These are phyloP conservation scores for Morus bassanus DNA, from an alignment of 2,797 vertebrate genomes.

Conservation along the genomic window DNA sequence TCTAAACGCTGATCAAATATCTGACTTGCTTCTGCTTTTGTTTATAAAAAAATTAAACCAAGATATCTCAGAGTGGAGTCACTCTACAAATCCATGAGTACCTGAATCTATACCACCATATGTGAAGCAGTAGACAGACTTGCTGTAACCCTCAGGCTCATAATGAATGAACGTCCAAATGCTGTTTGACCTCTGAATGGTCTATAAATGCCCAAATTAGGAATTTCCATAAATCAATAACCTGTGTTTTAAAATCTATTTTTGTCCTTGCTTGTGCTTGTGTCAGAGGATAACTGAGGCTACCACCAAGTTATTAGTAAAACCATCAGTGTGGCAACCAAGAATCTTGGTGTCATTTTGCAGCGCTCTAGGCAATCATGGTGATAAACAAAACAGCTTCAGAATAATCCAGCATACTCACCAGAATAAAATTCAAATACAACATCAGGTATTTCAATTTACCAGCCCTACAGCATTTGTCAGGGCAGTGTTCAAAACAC, in stretches of 20 bases:
- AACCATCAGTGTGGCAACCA: not conserved
- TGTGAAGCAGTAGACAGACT: accelerated
- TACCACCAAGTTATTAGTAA: not conserved
- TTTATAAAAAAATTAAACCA: not conserved
- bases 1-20: not conserved
- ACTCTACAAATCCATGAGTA: not conserved
- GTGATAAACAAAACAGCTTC: not conserved
- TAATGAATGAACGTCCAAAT: not conserved
- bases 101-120: not conserved
- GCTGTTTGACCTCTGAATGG: not conserved
- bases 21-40: not conserved
- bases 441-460: not conserved
- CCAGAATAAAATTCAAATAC: not conserved
- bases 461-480: conserved; percentile 24
- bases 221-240: not conserved
- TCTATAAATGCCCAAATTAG: not conserved
- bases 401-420: not conserved
- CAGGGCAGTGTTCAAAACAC: not conserved
- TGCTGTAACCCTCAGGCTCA: not conserved
- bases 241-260: not conserved
- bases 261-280: not conserved
- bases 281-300: not conserved
- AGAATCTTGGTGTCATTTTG: not conserved
- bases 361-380: not conserved
- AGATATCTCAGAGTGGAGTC: not conserved